phyloP scores from a whole-genome alignment of 2,888 invertebrate genomes.

The Drosophila ustulata region DNA sequence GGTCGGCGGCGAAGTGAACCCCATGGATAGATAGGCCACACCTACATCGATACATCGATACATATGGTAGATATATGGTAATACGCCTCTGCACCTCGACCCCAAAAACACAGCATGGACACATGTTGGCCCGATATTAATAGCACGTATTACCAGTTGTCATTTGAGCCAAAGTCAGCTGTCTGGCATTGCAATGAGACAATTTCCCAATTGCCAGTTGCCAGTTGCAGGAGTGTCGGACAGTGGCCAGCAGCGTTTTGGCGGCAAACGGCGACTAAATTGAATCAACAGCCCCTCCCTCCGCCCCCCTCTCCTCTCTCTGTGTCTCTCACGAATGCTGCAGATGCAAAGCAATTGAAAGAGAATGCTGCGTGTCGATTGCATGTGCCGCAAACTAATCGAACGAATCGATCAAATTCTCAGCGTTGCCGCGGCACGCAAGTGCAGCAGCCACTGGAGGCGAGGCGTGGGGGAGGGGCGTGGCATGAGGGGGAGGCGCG shows the following conservation, averaged over 20 bases:
- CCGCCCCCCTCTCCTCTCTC: not conserved
- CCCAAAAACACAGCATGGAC: slow-evolving; percentile 25
- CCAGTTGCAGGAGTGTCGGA: slow-evolving; percentile 51
- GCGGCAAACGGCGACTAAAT: slow-evolving; percentile 49
- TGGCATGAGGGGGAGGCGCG: not conserved
- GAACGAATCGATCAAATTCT: slow-evolving; percentile 81
- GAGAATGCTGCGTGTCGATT: slow-evolving; percentile 81
- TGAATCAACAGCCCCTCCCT: slow-evolving; percentile 61
- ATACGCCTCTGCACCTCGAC: slow-evolving; percentile 30
- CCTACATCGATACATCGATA: slow-evolving; percentile 18
- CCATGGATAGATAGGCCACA: slow-evolving; percentile 32
- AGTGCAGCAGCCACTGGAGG: slow-evolving; percentile 35
- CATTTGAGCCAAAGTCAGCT: slow-evolving; percentile 72
- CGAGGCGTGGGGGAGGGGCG: not conserved
- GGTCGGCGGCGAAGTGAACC: slow-evolving; percentile 6
- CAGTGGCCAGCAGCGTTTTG: slow-evolving; percentile 39
- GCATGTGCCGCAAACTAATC: slow-evolving; percentile 78
- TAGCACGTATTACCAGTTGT: slow-evolving; percentile 77
- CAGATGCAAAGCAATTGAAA: slow-evolving; percentile 65
- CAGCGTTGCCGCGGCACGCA: slow-evolving; percentile 67
- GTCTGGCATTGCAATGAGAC: slow-evolving; percentile 72
- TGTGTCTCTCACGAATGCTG: slow-evolving; percentile 5
- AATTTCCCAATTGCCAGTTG: slow-evolving; percentile 63
- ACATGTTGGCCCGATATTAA: slow-evolving; percentile 67
- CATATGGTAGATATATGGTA: not conserved